Conservation (phyloP, 2,888 invertebrate species). For the Tridacna gigas region DNA sequence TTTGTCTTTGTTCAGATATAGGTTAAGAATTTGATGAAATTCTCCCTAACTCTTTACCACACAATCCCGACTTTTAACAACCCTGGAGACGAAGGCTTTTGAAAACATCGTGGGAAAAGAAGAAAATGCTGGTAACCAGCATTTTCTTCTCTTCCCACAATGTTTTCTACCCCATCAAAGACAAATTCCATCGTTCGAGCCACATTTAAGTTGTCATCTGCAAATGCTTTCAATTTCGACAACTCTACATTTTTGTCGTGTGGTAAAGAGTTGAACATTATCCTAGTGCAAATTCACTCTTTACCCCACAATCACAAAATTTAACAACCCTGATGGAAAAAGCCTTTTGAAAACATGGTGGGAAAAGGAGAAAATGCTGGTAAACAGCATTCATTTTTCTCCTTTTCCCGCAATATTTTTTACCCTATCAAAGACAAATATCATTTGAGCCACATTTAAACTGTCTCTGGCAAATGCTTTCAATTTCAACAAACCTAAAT, state of each 20-base stretch:
- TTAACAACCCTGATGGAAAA: neutral
- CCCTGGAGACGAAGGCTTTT: neutral
- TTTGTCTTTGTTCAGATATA: neutral
- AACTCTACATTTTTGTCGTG: neutral
- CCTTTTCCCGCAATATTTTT: constrained; percentile 1
- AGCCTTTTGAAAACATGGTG: constrained; percentile 1
- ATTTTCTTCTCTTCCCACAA: neutral
- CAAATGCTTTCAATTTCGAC: neutral
- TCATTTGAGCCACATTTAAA: too few relatives aligned
- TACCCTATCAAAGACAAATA: too few relatives aligned
- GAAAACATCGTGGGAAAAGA: neutral
- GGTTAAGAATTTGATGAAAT: neutral
- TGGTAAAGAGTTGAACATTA: neutral
- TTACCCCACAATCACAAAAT: neutral
- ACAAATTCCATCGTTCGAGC: neutral
- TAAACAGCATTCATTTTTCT: neutral
- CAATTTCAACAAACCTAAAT: too few relatives aligned
- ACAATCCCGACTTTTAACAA: neutral
- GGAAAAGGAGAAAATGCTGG: constrained; percentile 1
- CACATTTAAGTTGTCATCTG: too few relatives aligned
- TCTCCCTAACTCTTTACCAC: too few relatives aligned
- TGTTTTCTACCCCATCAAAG: neutral
- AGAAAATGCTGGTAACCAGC: neutral
- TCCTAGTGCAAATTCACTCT: too few relatives aligned
- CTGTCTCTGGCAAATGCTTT: too few relatives aligned